phyloP scores from a whole-genome alignment of 2,888 invertebrate genomes.

The Pheosia gnoma region DNA sequence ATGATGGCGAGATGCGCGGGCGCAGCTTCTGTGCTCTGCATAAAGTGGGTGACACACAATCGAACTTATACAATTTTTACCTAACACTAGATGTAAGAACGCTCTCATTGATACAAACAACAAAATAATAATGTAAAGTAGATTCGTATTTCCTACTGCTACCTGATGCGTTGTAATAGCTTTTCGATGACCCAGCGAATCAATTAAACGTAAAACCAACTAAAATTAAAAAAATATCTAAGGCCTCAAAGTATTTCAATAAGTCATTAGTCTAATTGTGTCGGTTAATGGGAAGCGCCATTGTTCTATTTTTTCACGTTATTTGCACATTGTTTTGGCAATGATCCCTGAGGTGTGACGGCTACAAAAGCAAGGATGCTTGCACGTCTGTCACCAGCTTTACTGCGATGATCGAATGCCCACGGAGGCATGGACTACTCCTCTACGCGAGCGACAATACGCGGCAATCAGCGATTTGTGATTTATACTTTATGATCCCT shows the following conservation, averaged over 20 bases:
- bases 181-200: too few relatives aligned
- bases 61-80: too few relatives aligned
- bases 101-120: too few relatives aligned
- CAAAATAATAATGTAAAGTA: too few relatives aligned
- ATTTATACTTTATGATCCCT: slow-evolving; percentile 38
- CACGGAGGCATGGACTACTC: slow-evolving; percentile 45
- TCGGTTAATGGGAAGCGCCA: background rate
- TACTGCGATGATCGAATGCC: slow-evolving; percentile 44
- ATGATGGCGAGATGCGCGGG: slow-evolving; percentile 37
- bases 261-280: background rate
- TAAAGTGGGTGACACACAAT: background rate
- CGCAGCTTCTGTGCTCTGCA: slow-evolving; percentile 1
- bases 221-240: too few relatives aligned
- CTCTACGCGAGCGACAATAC: slow-evolving; percentile 60
- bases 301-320: background rate
- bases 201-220: too few relatives aligned
- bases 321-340: background rate
- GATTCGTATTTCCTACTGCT: too few relatives aligned
- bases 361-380: background rate
- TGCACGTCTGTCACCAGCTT: background rate
- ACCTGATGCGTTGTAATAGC: too few relatives aligned
- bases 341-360: background rate
- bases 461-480: slow-evolving; percentile 55
- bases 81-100: too few relatives aligned
- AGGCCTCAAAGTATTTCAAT: background rate